Evolutionary conservation across 2,888 invertebrate genomes (phyloP).

Genomic region (Drosophila suboccidentalis): DNA sequence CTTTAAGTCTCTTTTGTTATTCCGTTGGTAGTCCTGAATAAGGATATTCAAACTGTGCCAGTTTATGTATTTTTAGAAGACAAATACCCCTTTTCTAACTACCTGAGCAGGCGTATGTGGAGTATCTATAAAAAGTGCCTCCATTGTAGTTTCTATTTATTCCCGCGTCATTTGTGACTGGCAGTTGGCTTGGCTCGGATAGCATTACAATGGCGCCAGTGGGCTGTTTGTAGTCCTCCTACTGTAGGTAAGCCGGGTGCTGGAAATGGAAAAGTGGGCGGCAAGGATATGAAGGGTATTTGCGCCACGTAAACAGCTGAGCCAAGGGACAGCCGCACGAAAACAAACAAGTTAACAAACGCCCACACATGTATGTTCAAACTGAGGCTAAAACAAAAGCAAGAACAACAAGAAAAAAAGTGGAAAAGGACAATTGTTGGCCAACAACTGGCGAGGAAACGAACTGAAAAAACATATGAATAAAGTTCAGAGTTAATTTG

Average conservation of each 20-base stretch:
- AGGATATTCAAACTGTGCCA: no score
- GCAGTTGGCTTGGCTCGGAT: slow-evolving; percentile 25
- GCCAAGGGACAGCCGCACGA: slow-evolving; percentile 54
- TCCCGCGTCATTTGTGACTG: slow-evolving; percentile 21
- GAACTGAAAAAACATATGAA: slow-evolving; percentile 37
- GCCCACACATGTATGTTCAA: slow-evolving; percentile 12
- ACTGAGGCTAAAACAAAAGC: slow-evolving; percentile 17
- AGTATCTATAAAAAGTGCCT: neutral
- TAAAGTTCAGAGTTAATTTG: slow-evolving; percentile 57
- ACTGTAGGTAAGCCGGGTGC: neutral
- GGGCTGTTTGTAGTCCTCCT: slow-evolving; percentile 28
- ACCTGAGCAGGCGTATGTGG: neutral
- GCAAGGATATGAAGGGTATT: slow-evolving; percentile 58
- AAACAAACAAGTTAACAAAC: slow-evolving; percentile 46
- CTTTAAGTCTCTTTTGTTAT: no score
- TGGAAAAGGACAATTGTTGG: slow-evolving; percentile 32
- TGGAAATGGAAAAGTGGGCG: slow-evolving; percentile 16
- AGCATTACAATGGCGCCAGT: slow-evolving; percentile 46
- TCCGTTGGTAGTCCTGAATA: no score
- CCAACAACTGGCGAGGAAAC: slow-evolving; percentile 18
- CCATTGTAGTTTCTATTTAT: slow-evolving; percentile 13
- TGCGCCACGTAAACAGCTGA: slow-evolving; percentile 73
- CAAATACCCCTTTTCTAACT: neutral
- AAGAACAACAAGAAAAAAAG: neutral
- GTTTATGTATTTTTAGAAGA: neutral